Base-by-base conservation (phyloP, 2,113 vertebrate species). In the Phocoena sinus region DNA sequence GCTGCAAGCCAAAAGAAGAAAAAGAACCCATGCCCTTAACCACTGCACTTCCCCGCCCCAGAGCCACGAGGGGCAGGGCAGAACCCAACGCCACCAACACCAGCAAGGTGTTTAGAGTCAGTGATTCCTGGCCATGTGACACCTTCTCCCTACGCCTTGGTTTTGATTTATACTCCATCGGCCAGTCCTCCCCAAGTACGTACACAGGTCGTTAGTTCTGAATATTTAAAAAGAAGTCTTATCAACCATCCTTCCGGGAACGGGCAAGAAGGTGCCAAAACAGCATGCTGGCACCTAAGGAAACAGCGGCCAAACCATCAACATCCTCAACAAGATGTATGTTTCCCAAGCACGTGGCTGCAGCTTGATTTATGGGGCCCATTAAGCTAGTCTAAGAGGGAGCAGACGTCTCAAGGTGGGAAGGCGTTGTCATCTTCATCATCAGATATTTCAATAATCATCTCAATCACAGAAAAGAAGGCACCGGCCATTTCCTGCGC, bases 181-280 rank as follows among this genome's bases (percentile, higher is more conserved):
- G 96, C 70, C 84, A 92, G 74, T 20, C 41, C 25, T 81, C 94
- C 91, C 77, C 92, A 96, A 95, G 94, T 53, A 97, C 50, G 53
- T 58, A 88, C 94, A 91, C 41, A 70, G 6, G 83, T 94, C 89
- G 92, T 94, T 80, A 74, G 47, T 67, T 97, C 96, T 96, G 95
- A 97, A 98, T 97, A 97, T 96, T 98, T 95, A 68, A 91, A 95
- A 95, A 86, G 89, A 94, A 80, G 9, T 47, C 95, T 96, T 96
- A 94, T 86, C 97, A 56, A 70, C 91, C 74, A 44, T 71, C 89
- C 74, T 84, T 88, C 96, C 3, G 0, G 38, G 90, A 97, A 77
- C 23, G 65, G 81, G 26, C 91, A 96, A 73, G 68, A 58, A 7
- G 38, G 44, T 14, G 58, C 87, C 50, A 26, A 92, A 89, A 94